Conservation (phyloP, 37 sponge, comb jelly and placozoan genomes). For the Lycopodina hypogea region DNA sequence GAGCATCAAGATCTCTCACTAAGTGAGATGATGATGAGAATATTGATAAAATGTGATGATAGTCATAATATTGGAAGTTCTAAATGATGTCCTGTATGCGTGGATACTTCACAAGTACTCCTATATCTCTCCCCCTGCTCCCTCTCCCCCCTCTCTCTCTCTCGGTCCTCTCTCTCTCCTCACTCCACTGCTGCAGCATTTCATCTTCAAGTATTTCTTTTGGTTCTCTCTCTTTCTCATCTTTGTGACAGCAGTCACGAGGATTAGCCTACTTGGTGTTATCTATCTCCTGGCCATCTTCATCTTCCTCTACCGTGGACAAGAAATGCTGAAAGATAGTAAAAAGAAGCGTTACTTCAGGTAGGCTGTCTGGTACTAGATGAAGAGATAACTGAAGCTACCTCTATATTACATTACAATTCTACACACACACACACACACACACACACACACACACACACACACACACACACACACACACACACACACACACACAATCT, state of each 20-base stretch:
- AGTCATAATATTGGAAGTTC: too few relatives aligned
- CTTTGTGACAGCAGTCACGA: constrained; percentile 62
- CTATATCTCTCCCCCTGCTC: neutral
- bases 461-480: too few relatives aligned
- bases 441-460: too few relatives aligned
- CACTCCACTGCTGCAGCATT: constrained; percentile 14
- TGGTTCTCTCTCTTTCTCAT: constrained; percentile 74
- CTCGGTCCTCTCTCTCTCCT: neutral
- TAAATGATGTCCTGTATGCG: too few relatives aligned
- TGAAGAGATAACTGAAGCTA: neutral
- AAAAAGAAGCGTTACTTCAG: neutral
- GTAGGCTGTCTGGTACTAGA: neutral
- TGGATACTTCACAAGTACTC: too few relatives aligned
- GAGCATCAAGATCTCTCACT: too few relatives aligned
- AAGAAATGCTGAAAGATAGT: constrained; percentile 37
- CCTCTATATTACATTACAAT: too few relatives aligned
- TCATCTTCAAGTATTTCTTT: constrained; percentile 65
- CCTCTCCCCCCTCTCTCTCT: neutral
- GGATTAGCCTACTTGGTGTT: constrained; percentile 68
- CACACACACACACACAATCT: too few relatives aligned
- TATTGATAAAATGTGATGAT: too few relatives aligned
- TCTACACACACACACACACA: too few relatives aligned
- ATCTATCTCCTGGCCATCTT: constrained; percentile 61
- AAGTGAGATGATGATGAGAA: too few relatives aligned
- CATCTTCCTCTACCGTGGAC: constrained; percentile 62